Base-by-base conservation (phyloP, 2,888 invertebrate species). In the Pristionchus arcanus region DNA sequence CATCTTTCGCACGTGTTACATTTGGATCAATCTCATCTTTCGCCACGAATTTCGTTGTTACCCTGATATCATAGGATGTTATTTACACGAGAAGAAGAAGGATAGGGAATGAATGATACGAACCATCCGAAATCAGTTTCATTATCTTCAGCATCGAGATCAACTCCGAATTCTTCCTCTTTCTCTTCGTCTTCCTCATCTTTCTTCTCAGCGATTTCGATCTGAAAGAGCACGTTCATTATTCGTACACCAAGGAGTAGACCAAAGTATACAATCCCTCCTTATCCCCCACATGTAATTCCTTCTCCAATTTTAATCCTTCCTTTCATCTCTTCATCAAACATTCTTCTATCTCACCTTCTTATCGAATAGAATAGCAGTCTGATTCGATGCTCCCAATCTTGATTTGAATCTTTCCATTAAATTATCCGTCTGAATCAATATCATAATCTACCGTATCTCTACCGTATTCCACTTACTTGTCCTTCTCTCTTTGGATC, bases 381-480 rank as follows among this genome's bases (percentile, higher is more conserved):
- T 95, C 92, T 92, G 91, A 90, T 92, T 90, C 59, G 93, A 90
- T 42, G 90, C 90, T 28, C 90, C 86, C 53, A 93, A 88, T 86
- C 91, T 93, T 3, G 96, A 96, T 95, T 97, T 97, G 95, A 99
- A 98, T 95, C 97, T 97, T 0, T 97, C 97, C 88, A 98, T 96
- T 68, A 98, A 95, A 89, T 97, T 96, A 89, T 98, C 96, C 0
- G 98, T 98, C 95, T 97, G 90, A 16, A 93, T 55, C 11, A 21
- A 83, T 83, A 34, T 34, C 49, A n/a, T 53, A 15, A 49, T 81
- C 42, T 53, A 81, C 49, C 81, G 42, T 81, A 81, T 81, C n/a
- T 31, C 81, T 81, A 81, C 81, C 81, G 49, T 53, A 81, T 28
- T 49, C n/a, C 19, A 15, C 55, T 68, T 87, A 94, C 93, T 91